These are phyloP conservation scores for Aviceda subcristata DNA, from an alignment of 2,113 vertebrate genomes.

Conservation along the genomic window DNA sequence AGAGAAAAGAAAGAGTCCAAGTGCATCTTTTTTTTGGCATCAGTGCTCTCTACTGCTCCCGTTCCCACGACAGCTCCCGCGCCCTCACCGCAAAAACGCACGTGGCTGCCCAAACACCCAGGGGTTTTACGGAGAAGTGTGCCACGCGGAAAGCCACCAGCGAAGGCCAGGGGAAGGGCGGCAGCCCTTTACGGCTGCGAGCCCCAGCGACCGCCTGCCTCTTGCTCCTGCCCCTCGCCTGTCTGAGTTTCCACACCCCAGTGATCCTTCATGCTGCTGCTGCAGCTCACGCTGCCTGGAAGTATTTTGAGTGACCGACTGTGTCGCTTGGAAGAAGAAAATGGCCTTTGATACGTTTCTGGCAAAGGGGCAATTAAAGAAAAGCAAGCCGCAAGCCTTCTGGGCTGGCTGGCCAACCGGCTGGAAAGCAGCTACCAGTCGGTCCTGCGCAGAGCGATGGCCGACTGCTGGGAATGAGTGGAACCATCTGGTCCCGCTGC, in stretches of 20 bases:
- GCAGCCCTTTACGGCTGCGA: not conserved
- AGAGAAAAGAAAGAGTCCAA: not conserved
- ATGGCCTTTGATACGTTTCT: slow-evolving; percentile 9
- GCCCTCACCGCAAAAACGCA: not conserved
- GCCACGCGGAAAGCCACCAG: not conserved
- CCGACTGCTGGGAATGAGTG: not conserved
- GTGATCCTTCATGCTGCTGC: not conserved
- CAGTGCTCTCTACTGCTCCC: not conserved
- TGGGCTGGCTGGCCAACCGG: not conserved
- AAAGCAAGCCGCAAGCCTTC: not conserved
- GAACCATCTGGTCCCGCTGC: slow-evolving; percentile 24
- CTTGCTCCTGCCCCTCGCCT: not conserved
- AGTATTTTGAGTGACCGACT: not conserved
- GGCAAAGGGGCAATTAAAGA: not conserved
- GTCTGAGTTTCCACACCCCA: not conserved
- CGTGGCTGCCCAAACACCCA: not conserved
- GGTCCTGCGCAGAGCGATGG: not conserved
- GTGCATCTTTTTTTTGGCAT: not conserved
- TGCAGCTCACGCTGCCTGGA: rapidly evolving
- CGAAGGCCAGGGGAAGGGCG: not conserved
- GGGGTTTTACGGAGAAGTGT: not conserved
- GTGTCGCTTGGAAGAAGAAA: not conserved
- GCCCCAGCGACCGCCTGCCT: not conserved
- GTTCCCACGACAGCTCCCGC: not conserved
- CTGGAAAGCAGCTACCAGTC: not conserved